phyloP scores from a whole-genome alignment of 2,888 invertebrate species.

The Pyrocoelia pectoralis region DNA sequence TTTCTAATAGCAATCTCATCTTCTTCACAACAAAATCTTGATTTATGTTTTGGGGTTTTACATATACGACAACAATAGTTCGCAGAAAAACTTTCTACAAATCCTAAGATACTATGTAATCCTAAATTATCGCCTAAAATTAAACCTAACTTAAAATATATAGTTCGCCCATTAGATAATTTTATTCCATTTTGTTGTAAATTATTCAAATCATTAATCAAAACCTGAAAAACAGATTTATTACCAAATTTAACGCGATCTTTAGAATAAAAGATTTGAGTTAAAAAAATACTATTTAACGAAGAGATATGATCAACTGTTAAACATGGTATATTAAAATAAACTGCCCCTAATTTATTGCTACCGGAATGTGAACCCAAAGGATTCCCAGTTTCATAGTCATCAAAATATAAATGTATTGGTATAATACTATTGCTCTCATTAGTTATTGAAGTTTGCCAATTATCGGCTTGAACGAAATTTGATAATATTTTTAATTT shows the following conservation, averaged over 20 bases:
- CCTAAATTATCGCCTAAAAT: slow-evolving; percentile 13
- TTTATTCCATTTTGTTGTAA: neutral
- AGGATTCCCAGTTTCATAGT: slow-evolving; percentile 9
- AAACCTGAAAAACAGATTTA: neutral
- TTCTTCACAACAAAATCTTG: neutral
- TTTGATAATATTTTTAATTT: neutral
- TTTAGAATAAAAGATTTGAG: neutral
- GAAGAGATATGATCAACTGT: neutral
- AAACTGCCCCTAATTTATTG: neutral
- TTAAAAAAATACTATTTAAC: neutral
- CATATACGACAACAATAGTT: slow-evolving; percentile 11
- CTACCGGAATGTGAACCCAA: neutral
- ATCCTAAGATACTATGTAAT: slow-evolving; percentile 1
- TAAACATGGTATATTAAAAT: neutral
- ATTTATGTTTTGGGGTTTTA: neutral
- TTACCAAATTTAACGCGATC: slow-evolving; percentile 12
- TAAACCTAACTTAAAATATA: slow-evolving; percentile 9
- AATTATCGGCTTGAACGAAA: neutral
- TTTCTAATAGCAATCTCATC: neutral
- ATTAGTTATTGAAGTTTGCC: neutral
- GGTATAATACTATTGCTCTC: neutral
- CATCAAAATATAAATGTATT: neutral
- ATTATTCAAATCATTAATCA: neutral
- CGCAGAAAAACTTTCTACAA: neutral
- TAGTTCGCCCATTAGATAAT: neutral